A percentile compares a stretch with the other conserved stretches of the same genome.
Evolutionary conservation across 2,888 invertebrate genomes (phyloP).

Genomic region (Perizoma affinitatum): DNA sequence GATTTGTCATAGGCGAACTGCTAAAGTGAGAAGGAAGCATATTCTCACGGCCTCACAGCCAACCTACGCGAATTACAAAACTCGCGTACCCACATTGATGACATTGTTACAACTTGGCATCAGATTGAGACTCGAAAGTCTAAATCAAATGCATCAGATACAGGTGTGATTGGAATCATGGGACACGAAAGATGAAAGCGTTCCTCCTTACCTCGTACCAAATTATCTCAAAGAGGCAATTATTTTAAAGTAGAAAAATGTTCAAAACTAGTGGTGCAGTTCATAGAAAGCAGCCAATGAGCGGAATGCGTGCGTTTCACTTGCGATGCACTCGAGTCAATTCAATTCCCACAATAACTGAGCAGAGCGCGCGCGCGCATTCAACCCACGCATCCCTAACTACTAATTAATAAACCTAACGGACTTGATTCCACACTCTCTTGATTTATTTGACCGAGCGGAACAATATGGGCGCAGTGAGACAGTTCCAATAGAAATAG

Average conservation of each 20-base stretch:
- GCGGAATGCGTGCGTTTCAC: constrained; percentile 52
- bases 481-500: constrained; percentile 14
- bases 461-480: constrained; percentile 47
- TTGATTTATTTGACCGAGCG: constrained; percentile 60
- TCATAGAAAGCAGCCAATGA: constrained; percentile 51
- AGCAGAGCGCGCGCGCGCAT: constrained; percentile 58
- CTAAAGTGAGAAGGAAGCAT: constrained; percentile 49
- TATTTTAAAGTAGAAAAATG: constrained; percentile 5
- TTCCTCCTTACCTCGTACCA: neutral
- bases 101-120: constrained; percentile 46
- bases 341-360: constrained; percentile 64
- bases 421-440: constrained; percentile 62
- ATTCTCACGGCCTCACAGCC: constrained; percentile 73
- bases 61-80: constrained; percentile 58
- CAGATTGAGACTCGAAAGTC: constrained; percentile 17
- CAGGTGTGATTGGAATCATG: constrained; percentile 2
- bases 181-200: neutral
- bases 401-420: constrained; percentile 74
- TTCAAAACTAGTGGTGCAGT: constrained; percentile 29
- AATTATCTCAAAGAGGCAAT: neutral
- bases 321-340: constrained; percentile 54
- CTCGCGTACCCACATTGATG: constrained; percentile 56
- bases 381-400: constrained; percentile 67
- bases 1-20: constrained; percentile 51
- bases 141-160: constrained; percentile 13